These are phyloP conservation scores for Drosophila pseudoananassae DNA, from an alignment of 1,140 invertebrate genomes.

Conservation along the genomic window DNA sequence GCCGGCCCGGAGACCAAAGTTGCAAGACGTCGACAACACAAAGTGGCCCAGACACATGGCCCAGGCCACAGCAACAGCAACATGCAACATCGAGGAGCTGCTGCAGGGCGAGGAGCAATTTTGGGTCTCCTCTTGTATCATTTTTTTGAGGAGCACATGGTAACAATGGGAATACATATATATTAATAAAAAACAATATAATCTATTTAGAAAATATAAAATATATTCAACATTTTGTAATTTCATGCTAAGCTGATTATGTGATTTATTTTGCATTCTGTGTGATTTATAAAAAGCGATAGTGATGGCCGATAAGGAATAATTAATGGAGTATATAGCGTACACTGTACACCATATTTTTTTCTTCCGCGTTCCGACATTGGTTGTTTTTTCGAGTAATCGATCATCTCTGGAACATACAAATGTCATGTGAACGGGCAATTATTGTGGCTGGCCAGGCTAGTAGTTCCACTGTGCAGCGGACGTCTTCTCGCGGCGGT, in stretches of 20 bases:
- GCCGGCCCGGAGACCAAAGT: slow-evolving; percentile 26
- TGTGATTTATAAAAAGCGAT: too few species aligned
- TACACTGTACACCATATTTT: background rate
- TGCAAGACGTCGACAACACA: slow-evolving; percentile 65
- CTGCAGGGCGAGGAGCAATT: slow-evolving; percentile 73
- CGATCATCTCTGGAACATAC: slow-evolving; percentile 34
- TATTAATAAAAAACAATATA: background rate
- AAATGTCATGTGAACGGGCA: slow-evolving; percentile 38
- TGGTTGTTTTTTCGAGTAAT: slow-evolving; percentile 14
- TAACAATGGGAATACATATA: slow-evolving; percentile 47
- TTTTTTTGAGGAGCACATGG: slow-evolving; percentile 4
- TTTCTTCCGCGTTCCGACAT: slow-evolving; percentile 33
- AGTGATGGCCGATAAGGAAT: slow-evolving; percentile 15
- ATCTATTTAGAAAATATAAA: background rate
- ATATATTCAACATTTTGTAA: background rate
- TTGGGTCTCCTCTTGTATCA: slow-evolving; percentile 30
- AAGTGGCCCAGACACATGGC: slow-evolving; percentile 79
- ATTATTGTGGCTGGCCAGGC: slow-evolving; percentile 20
- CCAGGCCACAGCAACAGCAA: slow-evolving; percentile 27
- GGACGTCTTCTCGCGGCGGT: slow-evolving; percentile 56
- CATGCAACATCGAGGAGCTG: slow-evolving; percentile 49
- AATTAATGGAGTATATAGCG: slow-evolving; percentile 11
- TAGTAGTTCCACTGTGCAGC: slow-evolving; percentile 54
- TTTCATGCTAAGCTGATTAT: background rate
- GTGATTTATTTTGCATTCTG: slow-evolving; percentile 7